Conservation (phyloP, 2,888 invertebrate genomes). For the Herminia tarsipennalis region DNA sequence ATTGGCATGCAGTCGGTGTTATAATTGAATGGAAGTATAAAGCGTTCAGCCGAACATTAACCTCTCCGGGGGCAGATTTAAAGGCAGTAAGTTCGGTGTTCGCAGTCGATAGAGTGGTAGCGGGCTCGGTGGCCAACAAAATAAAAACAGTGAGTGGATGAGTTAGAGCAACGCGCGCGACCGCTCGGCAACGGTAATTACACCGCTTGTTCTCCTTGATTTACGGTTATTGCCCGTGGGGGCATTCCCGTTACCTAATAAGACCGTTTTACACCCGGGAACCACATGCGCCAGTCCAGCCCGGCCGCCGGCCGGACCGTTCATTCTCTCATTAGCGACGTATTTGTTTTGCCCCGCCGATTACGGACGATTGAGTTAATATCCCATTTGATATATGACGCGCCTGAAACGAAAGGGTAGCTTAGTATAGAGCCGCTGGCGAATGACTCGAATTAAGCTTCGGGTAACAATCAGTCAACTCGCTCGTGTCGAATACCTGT, state of each 20-base stretch:
- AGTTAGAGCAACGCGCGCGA: slow-evolving; percentile 82
- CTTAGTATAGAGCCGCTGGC: slow-evolving; percentile 51
- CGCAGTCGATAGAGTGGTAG: slow-evolving; percentile 81
- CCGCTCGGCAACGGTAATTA: slow-evolving; percentile 85
- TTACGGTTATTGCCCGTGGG: slow-evolving; percentile 86
- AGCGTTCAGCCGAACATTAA: slow-evolving; percentile 75
- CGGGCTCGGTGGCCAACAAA: slow-evolving; percentile 76
- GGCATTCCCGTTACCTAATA: slow-evolving; percentile 85
- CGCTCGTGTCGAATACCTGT: slow-evolving; percentile 32
- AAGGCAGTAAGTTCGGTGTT: slow-evolving; percentile 79
- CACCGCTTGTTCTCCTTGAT: slow-evolving; percentile 86
- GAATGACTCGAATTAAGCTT: slow-evolving; percentile 54
- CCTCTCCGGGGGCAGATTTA: slow-evolving; percentile 80
- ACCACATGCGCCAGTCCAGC: slow-evolving; percentile 75
- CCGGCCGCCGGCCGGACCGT: slow-evolving; percentile 65
- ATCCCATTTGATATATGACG: slow-evolving; percentile 75
- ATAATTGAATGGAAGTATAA: slow-evolving; percentile 77
- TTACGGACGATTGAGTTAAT: slow-evolving; percentile 80
- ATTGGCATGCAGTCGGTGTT: slow-evolving; percentile 53
- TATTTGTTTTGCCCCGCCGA: slow-evolving; percentile 77
- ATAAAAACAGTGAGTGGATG: slow-evolving; percentile 83
- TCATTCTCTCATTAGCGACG: slow-evolving; percentile 81
- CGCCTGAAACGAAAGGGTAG: slow-evolving; percentile 68
- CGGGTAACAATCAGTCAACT: slow-evolving; percentile 45
- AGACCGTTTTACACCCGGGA: slow-evolving; percentile 83